Evolutionary conservation across 2,113 vertebrate species (phyloP).

Genomic region (Sylvilagus bachmani): DNA sequence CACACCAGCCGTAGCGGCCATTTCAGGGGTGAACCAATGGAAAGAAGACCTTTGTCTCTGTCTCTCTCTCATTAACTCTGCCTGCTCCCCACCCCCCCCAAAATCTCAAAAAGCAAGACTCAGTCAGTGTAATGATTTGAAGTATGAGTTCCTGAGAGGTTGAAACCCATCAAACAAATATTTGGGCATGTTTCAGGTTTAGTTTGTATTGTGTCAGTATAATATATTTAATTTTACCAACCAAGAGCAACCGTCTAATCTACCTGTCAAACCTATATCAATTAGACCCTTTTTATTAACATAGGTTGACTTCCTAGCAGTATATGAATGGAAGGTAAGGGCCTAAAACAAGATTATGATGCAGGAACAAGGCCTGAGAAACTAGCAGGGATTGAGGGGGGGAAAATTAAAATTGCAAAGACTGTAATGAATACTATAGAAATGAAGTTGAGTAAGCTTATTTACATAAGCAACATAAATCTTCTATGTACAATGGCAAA

Average conservation of each 20-base stretch:
- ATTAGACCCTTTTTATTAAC: slow-evolving; percentile 8
- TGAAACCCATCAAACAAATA: background rate
- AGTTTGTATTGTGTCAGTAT: background rate
- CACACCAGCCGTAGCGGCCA: too few species aligned
- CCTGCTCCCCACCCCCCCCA: too few species aligned
- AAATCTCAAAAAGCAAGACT: background rate
- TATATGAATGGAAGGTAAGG: background rate
- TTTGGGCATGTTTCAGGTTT: background rate
- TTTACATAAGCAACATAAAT: slow-evolving; percentile 21
- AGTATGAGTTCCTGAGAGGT: slow-evolving; percentile 6
- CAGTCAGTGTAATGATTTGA: background rate
- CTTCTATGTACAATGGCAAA: background rate
- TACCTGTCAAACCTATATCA: slow-evolving; percentile 1
- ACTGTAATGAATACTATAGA: background rate
- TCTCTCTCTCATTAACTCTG: too few species aligned
- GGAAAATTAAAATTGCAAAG: background rate
- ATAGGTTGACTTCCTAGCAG: background rate
- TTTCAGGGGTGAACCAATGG: too few species aligned
- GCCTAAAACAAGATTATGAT: background rate
- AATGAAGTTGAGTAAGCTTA: background rate
- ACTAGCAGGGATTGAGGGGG: background rate
- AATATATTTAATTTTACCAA: slow-evolving; percentile 29
- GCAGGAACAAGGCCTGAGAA: background rate
- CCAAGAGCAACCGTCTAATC: background rate
- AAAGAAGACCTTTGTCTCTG: too few species aligned